These are phyloP conservation scores for Halictus ligatus DNA, from an alignment of 2,888 invertebrate species.

Conservation along the genomic window DNA sequence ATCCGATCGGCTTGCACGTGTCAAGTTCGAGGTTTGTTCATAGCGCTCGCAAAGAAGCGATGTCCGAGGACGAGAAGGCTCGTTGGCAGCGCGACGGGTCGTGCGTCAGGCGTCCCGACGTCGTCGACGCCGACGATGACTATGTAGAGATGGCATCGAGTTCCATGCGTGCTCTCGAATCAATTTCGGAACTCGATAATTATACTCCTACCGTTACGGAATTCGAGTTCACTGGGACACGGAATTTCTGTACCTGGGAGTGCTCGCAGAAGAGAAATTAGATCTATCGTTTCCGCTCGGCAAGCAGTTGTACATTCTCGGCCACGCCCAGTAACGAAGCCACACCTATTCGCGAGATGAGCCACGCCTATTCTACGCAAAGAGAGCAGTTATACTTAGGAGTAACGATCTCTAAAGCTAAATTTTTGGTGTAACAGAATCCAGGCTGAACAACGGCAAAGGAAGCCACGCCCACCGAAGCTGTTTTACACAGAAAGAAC, in stretches of 20 bases:
- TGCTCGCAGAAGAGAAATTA: too few relatives aligned
- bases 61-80: background rate
- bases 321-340: background rate
- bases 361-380: background rate
- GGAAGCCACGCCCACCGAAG: too few relatives aligned
- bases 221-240: background rate
- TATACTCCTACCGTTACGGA: background rate
- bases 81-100: constrained; percentile 6
- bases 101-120: background rate
- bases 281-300: background rate
- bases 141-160: background rate
- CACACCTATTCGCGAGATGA: background rate
- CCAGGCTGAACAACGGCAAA: too few relatives aligned
- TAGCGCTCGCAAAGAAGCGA: background rate
- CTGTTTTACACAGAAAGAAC: too few relatives aligned
- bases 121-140: background rate
- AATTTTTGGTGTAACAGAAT: background rate
- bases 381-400: background rate
- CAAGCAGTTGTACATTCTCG: background rate
- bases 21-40: constrained; percentile 20
- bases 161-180: background rate
- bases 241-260: too few relatives aligned
- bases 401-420: background rate
- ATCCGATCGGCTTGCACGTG: background rate
- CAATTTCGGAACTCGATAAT: background rate